phyloP scores from a whole-genome alignment of 1,140 invertebrate genomes.

The Drosophila dunni region DNA sequence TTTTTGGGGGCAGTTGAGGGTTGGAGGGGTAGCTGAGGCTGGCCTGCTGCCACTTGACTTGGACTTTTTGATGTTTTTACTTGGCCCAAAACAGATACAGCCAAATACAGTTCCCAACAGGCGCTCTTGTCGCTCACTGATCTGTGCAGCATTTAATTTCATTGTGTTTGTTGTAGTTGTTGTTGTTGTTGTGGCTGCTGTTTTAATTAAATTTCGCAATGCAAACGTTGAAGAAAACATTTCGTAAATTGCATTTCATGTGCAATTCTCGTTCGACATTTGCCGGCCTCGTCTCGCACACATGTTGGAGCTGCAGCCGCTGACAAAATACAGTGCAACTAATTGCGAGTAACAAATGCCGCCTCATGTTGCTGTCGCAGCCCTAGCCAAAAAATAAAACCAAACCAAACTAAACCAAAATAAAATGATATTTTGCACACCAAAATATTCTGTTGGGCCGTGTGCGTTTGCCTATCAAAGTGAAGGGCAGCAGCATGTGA shows the following conservation, averaged over 20 bases:
- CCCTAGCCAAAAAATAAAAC: constrained; percentile 18
- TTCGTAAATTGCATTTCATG: constrained; percentile 80
- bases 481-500: constrained; percentile 78
- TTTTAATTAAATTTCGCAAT: constrained; percentile 82
- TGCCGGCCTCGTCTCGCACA: constrained; percentile 43
- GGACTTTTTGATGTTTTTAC: constrained; percentile 81
- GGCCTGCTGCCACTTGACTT: constrained; percentile 70
- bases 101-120: constrained; percentile 47
- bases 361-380: constrained; percentile 76
- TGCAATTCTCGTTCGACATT: constrained; percentile 80
- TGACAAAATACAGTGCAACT: constrained; percentile 77
- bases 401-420: constrained; percentile 2
- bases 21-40: constrained; percentile 5
- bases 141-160: constrained; percentile 77
- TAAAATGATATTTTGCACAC: constrained; percentile 28
- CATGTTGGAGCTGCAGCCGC: constrained; percentile 1
- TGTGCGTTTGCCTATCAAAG: constrained; percentile 38
- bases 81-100: constrained; percentile 58
- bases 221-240: constrained; percentile 80
- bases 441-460: constrained; percentile 31
- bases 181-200: constrained; percentile 53
- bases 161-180: constrained; percentile 61
- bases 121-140: constrained; percentile 78
- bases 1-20: not conserved
- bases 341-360: constrained; percentile 83